Percentiles rank a stretch among this genome's conserved stretches.
These are phyloP conservation scores for Notothenia rossii DNA, from an alignment of 2,113 vertebrate species.

Conservation along the genomic window DNA sequence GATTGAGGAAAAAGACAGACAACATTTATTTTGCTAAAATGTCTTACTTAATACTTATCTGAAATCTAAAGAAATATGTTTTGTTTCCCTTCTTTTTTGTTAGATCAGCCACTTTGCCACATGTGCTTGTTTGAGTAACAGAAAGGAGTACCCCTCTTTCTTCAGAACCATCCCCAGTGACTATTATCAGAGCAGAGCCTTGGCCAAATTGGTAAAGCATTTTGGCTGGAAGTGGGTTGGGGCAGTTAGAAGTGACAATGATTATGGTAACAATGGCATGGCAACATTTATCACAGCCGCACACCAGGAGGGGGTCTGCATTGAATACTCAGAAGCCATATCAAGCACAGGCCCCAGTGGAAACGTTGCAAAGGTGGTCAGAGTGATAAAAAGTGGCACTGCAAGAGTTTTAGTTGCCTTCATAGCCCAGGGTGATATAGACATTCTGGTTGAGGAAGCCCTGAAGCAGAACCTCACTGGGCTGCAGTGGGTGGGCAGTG, in stretches of 20 bases:
- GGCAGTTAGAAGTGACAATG: slow-evolving; percentile 82
- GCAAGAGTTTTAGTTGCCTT: slow-evolving; percentile 84
- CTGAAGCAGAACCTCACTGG: slow-evolving; percentile 80
- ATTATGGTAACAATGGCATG: slow-evolving; percentile 85
- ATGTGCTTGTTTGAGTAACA: slow-evolving; percentile 84
- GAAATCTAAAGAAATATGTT: background rate
- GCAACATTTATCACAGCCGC: slow-evolving; percentile 80
- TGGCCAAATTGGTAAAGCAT: slow-evolving; percentile 82
- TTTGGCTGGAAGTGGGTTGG: slow-evolving; percentile 87
- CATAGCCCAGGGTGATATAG: slow-evolving; percentile 78
- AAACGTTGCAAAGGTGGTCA: slow-evolving; percentile 71
- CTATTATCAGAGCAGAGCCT: slow-evolving; percentile 82
- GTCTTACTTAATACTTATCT: background rate
- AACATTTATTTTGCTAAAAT: background rate
- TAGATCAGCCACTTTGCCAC: slow-evolving; percentile 86
- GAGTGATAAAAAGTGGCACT: slow-evolving; percentile 71
- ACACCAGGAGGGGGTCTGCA: slow-evolving; percentile 75
- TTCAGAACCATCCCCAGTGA: slow-evolving; percentile 87
- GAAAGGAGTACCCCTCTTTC: slow-evolving; percentile 80
- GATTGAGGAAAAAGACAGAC: background rate
- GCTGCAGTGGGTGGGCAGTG: slow-evolving; percentile 84
- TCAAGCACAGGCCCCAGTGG: slow-evolving; percentile 76
- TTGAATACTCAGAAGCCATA: slow-evolving; percentile 83
- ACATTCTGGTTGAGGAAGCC: slow-evolving; percentile 79
- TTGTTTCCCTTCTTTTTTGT: background rate